Percentiles rank a stretch among this genome's conserved stretches.
Conservation (phyloP, 2,797 vertebrate species). For the Rhincodon typus region DNA sequence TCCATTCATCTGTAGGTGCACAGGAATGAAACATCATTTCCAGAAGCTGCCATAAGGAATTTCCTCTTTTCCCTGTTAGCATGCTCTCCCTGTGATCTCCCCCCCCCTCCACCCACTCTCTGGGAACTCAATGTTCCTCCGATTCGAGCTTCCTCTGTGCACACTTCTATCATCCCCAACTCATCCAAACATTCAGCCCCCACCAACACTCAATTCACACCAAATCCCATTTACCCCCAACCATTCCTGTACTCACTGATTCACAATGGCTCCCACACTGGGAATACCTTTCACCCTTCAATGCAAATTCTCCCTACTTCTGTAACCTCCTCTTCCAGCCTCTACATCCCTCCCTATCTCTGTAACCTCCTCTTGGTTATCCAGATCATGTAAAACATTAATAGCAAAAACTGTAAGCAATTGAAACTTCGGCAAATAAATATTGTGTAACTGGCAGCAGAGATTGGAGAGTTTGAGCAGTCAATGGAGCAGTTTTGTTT, state of each 20-base stretch:
- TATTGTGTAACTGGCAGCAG: too few relatives aligned
- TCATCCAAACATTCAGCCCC: background rate
- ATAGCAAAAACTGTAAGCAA: too few relatives aligned
- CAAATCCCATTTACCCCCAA: background rate
- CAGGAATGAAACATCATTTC: background rate
- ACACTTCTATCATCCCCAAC: background rate
- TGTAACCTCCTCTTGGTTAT: too few relatives aligned
- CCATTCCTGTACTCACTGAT: background rate
- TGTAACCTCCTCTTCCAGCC: too few relatives aligned
- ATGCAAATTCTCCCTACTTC: too few relatives aligned
- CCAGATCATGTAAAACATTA: too few relatives aligned
- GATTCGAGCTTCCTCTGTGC: background rate
- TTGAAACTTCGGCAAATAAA: too few relatives aligned
- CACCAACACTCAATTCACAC: background rate
- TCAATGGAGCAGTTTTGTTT: too few relatives aligned
- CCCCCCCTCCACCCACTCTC: background rate
- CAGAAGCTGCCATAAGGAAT: background rate
- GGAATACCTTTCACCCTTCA: too few relatives aligned
- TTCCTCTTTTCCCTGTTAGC: background rate
- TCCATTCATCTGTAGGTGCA: conserved; percentile 62
- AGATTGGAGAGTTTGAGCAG: too few relatives aligned
- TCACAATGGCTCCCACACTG: background rate
- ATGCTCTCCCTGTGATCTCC: background rate
- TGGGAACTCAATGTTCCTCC: background rate
- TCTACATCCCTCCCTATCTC: too few relatives aligned